Evolutionary conservation across 1,140 invertebrate genomes (phyloP).

Genomic region (Euwallacea similis): DNA sequence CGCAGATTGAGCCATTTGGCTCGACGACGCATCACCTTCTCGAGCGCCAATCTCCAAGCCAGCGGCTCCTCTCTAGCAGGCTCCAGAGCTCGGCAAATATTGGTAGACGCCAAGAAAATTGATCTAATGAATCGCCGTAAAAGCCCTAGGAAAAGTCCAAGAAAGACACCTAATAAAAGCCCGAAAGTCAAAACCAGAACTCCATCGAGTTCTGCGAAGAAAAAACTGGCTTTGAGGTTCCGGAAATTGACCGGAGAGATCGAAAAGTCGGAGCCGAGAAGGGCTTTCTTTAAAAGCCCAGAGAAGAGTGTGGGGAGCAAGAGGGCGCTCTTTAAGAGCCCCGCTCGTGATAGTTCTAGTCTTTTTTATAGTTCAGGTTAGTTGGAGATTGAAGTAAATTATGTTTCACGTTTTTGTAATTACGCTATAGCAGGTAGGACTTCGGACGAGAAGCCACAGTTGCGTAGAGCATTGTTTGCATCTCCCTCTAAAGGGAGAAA

Average conservation of each 20-base stretch:
- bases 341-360: slow-evolving; percentile 52
- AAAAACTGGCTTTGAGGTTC: slow-evolving; percentile 56
- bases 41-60: slow-evolving; percentile 56
- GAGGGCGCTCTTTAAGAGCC: slow-evolving; percentile 62
- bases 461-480: slow-evolving; percentile 62
- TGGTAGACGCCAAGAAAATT: slow-evolving; percentile 50
- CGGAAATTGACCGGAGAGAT: slow-evolving; percentile 43
- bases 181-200: slow-evolving; percentile 47
- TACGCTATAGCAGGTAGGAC: too few species aligned
- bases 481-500: slow-evolving; percentile 54
- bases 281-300: too few species aligned
- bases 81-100: slow-evolving; percentile 48
- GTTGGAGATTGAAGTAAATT: too few species aligned
- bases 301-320: background rate
- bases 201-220: slow-evolving; percentile 57
- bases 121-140: slow-evolving; percentile 52
- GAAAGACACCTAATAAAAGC: slow-evolving; percentile 50
- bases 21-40: slow-evolving; percentile 65
- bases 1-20: slow-evolving; percentile 68
- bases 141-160: slow-evolving; percentile 56
- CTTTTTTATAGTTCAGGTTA: slow-evolving; percentile 8
- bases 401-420: too few species aligned
- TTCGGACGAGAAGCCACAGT: slow-evolving; percentile 45
- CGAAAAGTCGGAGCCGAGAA: slow-evolving; percentile 35
- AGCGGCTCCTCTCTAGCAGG: slow-evolving; percentile 36